These are phyloP conservation scores for Malurus elegans DNA, from an alignment of 2,113 vertebrate genomes.

Conservation along the genomic window DNA sequence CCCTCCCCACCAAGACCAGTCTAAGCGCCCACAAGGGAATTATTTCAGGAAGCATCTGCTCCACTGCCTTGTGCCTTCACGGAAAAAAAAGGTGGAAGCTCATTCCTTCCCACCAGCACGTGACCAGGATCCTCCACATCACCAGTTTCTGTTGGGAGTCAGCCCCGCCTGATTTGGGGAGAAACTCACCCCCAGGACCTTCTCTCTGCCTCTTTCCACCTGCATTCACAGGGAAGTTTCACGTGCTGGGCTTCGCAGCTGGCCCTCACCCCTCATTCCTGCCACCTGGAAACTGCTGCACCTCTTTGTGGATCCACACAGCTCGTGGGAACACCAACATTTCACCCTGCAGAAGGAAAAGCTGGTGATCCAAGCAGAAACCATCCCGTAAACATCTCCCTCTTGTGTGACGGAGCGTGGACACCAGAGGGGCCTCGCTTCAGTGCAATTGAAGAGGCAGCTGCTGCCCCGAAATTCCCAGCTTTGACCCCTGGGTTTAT, in stretches of 20 bases:
- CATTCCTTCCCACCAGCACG: not conserved
- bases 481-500: not conserved
- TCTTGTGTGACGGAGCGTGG: accelerated
- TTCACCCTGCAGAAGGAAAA: not conserved
- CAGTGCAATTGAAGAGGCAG: not conserved
- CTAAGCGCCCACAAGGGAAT: too few species aligned
- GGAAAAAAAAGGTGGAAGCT: not conserved
- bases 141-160: not conserved
- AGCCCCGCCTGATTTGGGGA: not conserved
- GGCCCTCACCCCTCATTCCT: not conserved
- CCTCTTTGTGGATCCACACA: not conserved
- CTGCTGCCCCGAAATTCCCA: not conserved
- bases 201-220: not conserved
- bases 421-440: not conserved
- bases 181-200: not conserved
- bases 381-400: not conserved
- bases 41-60: not conserved
- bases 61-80: not conserved
- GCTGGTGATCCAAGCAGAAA: not conserved
- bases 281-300: not conserved
- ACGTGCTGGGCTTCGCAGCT: not conserved
- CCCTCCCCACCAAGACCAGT: not conserved
- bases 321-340: not conserved
- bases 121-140: not conserved
- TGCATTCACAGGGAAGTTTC: not conserved